Evolutionary conservation across 92 coral and sea anemone species (phyloP), one percentile per base, ranked within the genome.

Genomic region (Diadumene lineata): DNA sequence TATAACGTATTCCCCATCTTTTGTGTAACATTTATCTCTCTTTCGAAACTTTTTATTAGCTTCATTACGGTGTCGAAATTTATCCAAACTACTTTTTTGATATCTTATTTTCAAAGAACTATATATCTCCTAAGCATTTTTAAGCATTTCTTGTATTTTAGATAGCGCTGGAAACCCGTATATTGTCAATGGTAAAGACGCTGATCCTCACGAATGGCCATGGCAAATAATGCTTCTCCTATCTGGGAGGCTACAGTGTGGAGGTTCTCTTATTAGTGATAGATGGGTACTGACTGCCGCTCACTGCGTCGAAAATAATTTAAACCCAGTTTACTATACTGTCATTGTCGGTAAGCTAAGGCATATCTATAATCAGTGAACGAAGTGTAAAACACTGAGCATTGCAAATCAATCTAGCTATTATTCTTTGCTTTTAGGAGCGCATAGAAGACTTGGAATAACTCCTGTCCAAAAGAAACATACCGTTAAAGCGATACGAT

Each of bases 221-320:
- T 84, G 89, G 89, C 84, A 79, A 56, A 68, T 84, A 58, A 68
- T 80, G 0, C 75, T 84, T 7, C 43, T 75, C 25, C 67, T 63
- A 22, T 78, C 79, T 31, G 89, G 85, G 25, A 69, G 77, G n/a
- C 81, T 72, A 57, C 79, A 72, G 26, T 84, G 89, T 60, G 89
- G 89, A 3, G 89, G 89, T 2, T 79, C 88, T 0, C 83, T 84
- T n/a, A 84, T 84, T 2, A 43, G 31, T 50, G 25, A 19, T 9
- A 50, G 78, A 33, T 84, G 84, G 84, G 88, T 84, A 11, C 60
- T 78, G 28, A 84, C 88, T 3, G 88, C 88, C 2, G 88, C 88
- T 9, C 84, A 84, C 18, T 84, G 88, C 27, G 88, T 84, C 30
- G 70, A 15, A 13, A 4, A 29, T 1, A 73, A 84, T 61, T 64